Evolutionary conservation across 2,113 vertebrate species (phyloP), one percentile per base, ranked within the genome.

Genomic region (Etia nguti): DNA sequence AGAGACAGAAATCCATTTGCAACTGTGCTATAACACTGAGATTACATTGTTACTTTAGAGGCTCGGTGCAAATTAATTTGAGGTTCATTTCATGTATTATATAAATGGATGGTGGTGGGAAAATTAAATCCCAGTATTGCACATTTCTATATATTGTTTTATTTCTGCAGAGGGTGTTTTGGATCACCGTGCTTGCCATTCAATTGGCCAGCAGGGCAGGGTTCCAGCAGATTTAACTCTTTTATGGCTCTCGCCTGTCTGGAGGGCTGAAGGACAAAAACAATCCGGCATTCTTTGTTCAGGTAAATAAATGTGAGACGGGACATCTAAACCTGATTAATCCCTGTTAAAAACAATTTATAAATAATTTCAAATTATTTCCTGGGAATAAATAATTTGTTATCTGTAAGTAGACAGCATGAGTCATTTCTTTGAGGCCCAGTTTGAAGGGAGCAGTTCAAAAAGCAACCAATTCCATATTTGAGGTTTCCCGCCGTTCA

Each of bases 1-100:
- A 96, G 94, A 96, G 95, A 97, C 96, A 96, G 95, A 97, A 96
- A 96, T 96, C 95, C 95, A 97, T 97, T 96, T 96, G 95, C 95
- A 96, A 96, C 94, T 95, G 95, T 84, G 94, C 95, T 95, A 95
- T 95, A 96, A 96, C 96, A 94, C 92, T 85, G 94, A 96, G 96
- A 97, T 97, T 96, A 96, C 96, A 96, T 95, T 96, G 96, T 96
- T 96, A 96, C 96, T 95, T 95, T 95, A 96, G 95, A 95, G 95
- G 93, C 94, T 91, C 79, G 90, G 90, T 88, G 94, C 95, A 96
- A 96, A 96, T 96, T 96, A 96, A 97, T 96, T 96, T 96, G 96
- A 94, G 95, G 90, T 95, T 96, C 95, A 95, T 96, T 97, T 96
- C 94, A 95, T 95, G 95, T 96, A 93, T 96, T 96, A 96, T 96